Base-by-base conservation (phyloP, 2,888 invertebrate species). In the Andrena bucephala region DNA sequence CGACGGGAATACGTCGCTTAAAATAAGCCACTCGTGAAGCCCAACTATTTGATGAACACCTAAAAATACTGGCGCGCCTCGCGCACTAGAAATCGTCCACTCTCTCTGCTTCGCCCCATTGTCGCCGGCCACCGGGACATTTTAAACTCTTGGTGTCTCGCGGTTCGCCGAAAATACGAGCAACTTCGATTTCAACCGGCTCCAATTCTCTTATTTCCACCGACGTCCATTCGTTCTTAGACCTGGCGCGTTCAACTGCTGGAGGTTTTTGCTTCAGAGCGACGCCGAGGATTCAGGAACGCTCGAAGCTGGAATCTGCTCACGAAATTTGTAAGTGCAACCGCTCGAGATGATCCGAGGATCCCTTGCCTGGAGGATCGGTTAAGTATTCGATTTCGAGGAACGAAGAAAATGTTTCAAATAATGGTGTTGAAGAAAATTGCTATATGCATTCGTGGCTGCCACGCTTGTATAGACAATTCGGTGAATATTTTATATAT, bases 1-100 rank as follows among this genome's bases (percentile, higher is more conserved):
- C 82, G 73, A 74, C 77, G 67, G 31, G 66, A 70, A 81, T 77
- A 70, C 81, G 82, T 42, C 62, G 82, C 82, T 73, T 66, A 67
- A 83, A 83, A 81, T 81, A 83, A 75, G 59, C 83, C 31, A 73
- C 70, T 59, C 59, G 71, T 68, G 52, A 63, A 20, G 27, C 71
- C 62, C 57, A 57, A 67, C 77, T 74, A 66, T 83, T 83, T 59
- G 77, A 77, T 24, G 82, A 73, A 50, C 77, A 31, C 54, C 82
- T 70, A 74, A 83, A 83, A 81, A 78, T 79, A 77, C 24, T 27
- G 33, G 13, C 52, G 24, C 4, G 69, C 3, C 50, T 54, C n/a
- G 62, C 62, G 52, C 62, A 20, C 60, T 67, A 67, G 48, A 36
- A 79, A 79, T 68, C 63, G 67, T 50, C 57, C 67, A 20, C 54